These are phyloP conservation scores for Lophotriccus pileatus DNA, from an alignment of 2,797 vertebrate genomes.

Conservation along the genomic window DNA sequence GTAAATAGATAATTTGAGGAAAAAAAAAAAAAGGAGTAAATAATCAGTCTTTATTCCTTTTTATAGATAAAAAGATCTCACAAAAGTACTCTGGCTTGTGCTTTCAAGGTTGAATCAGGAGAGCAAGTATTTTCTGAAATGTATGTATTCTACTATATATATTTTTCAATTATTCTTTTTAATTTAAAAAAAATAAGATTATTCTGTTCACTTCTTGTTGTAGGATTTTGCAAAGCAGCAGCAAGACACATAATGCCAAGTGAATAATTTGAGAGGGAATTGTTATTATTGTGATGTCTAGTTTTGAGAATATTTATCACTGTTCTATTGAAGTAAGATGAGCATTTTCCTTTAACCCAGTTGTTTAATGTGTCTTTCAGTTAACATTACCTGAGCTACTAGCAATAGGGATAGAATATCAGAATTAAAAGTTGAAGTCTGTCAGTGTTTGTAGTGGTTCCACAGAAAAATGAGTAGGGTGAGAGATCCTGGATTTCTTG, in stretches of 20 bases:
- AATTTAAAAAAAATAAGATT: neutral
- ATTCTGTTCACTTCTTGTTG: neutral
- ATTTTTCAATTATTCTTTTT: neutral
- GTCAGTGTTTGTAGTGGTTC: neutral
- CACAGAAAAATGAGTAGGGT: neutral
- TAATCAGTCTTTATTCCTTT: neutral
- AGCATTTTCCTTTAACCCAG: neutral
- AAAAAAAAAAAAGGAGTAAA: neutral
- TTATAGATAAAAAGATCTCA: no score
- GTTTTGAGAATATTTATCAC: neutral
- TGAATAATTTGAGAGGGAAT: neutral
- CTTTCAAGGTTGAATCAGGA: neutral
- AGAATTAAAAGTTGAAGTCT: neutral
- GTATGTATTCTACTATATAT: neutral
- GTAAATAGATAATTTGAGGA: neutral
- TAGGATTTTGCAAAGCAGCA: neutral
- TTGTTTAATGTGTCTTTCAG: accelerated
- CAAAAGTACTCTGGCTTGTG: neutral
- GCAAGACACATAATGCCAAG: neutral
- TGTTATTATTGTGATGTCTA: neutral
- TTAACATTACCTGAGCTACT: neutral
- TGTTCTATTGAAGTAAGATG: neutral
- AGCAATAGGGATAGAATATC: neutral
- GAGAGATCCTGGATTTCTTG: neutral
- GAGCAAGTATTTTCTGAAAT: neutral